Evolutionary conservation across 2,113 vertebrate genomes (phyloP), one percentile per base, ranked within the genome.

Genomic region (Cephalopholis sonnerati): DNA sequence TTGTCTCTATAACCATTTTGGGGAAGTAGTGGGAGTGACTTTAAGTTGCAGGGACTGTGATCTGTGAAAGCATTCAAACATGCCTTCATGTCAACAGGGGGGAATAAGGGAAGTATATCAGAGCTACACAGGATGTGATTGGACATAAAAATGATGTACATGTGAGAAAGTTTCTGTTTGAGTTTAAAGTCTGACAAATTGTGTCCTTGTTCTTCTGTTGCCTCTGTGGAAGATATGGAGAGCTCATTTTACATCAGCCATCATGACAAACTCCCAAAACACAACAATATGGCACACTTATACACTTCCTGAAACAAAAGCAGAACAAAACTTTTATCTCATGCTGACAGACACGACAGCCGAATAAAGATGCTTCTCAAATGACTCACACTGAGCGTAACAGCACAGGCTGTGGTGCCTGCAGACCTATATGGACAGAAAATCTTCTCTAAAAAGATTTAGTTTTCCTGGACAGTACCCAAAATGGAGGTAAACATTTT

Each of bases 1-100:
- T 87, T 87, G 83, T 95, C 91, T 87, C 16, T 7, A 3, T 24
- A 75, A 48, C 82, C 79, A 67, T 92, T 90, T 92, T 87, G 73
- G 79, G 86, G 78, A 90, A 85, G 81, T 82, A 62, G 85, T 32
- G 55, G 83, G 84, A 90, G 86, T 63, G 81, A 89, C 78, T 89
- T 77, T 63, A 82, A 79, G 74, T 85, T 51, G 59, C 69, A 64
- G 61, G 17, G 32, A 65, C 73, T 83, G 76, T 62, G 83, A 89
- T 87, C 76, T 85, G 84, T 84, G 54, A 90, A 87, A 92, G 55
- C 53, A 69, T 77, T 85, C 55, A 74, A 89, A 89, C 65, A 50
- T 54, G 54, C 69, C 64, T 76, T 61, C 63, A 78, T 87, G 72
- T 87, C 68, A 77, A 62, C n/a, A 7, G 22, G 24, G 64, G 44